Conservation (phyloP, 2,888 invertebrate species). For the Athripsodes cinereus region DNA sequence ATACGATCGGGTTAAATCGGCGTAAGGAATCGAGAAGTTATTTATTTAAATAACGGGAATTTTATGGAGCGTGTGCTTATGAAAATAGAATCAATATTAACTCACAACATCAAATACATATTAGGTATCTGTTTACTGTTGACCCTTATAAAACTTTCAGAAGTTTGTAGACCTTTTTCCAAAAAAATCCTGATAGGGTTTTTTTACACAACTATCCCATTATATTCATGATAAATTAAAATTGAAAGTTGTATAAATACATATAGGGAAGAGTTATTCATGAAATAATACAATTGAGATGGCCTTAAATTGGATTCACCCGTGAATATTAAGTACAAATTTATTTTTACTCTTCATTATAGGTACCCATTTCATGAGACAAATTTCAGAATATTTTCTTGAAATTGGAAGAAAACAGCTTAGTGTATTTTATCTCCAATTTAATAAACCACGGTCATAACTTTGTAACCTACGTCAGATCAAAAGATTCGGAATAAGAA, state of each 20-base stretch:
- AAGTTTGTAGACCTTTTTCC: background rate
- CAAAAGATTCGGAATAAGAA: background rate
- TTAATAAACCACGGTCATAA: background rate
- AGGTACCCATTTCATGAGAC: no score
- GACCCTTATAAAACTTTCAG: background rate
- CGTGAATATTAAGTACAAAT: no score
- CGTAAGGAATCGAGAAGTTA: background rate
- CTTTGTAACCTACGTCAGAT: background rate
- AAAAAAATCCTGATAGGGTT: no score
- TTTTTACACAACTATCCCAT: no score
- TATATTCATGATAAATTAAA: no score
- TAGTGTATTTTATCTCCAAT: background rate
- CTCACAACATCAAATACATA: background rate
- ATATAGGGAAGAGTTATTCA: no score
- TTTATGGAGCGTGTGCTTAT: background rate
- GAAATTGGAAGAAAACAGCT: background rate
- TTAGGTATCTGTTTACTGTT: background rate
- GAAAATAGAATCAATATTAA: background rate
- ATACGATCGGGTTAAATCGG: no score
- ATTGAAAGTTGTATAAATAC: no score
- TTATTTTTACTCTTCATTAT: no score
- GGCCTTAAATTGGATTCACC: no score
- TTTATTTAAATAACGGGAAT: background rate
- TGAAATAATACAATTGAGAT: no score
- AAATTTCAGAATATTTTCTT: background rate